Base-by-base conservation (phyloP, 2,113 vertebrate species). In the Corvus hawaiiensis region DNA sequence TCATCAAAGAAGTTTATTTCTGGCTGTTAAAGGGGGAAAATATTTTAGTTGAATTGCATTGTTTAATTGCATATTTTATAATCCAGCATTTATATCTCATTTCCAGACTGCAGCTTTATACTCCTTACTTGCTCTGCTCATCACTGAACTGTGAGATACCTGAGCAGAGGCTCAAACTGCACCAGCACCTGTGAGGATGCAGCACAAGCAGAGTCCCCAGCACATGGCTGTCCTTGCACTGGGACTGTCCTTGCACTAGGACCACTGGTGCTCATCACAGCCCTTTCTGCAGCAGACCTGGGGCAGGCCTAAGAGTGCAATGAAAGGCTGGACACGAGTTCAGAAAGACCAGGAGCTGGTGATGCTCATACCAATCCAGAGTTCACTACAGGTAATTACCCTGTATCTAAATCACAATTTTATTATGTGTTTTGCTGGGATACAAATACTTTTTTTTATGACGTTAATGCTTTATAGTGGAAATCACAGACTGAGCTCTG, bases 161-260 rank as follows among this genome's bases (percentile, higher is more conserved):
- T 3, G 1, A 59, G 24, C 32, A 28, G 23, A 39, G 76, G 55
- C 76, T 54, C 32, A 43, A 39, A 39, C 23, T 49, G 39, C 51
- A 39, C 1, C 33, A 41, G 56, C 5, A 8, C 30, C 33, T 6
- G 16, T 2, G 55, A 41, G 32, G 41, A 62, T 21, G 28, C 46
- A 16, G 66, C 48, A 78, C 3, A 9, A 54, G 72, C 27, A 86
- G 71, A 61, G 16, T 18, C 44, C 35, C 71, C 12, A 14, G 58
- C 6, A 1, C 21, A 7, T 0, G 1, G 30, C 27, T 56, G 49
- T 20, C 41, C 64, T 37, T 0, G 3, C 41, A 1, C 14, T 1
- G n/a, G 21, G 11, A 28, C 26, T 48, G 35, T 20, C 49, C 63
- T 41, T 0, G 8, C 44, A 1, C 22, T 1, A 32, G 28, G 17